phyloP scores from a whole-genome alignment of 2,888 invertebrate genomes.

The Andrena minutula region DNA sequence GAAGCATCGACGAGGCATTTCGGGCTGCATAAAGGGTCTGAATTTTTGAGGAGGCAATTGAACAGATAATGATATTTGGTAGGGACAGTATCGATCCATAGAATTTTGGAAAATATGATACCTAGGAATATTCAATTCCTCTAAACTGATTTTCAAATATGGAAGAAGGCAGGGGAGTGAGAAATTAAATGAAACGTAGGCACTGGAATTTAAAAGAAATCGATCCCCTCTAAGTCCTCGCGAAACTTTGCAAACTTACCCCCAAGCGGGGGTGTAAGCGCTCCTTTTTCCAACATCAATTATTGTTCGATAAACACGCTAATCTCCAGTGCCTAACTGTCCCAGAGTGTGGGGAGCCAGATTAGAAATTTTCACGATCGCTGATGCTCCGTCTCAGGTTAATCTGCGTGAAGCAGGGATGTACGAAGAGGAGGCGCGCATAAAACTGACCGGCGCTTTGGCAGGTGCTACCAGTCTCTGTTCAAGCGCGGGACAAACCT shows the following conservation, averaged over 20 bases:
- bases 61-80: no score
- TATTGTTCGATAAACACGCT: constrained; percentile 7
- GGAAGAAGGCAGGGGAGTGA: neutral
- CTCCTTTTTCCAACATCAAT: neutral
- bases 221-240: no score
- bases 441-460: constrained; percentile 79
- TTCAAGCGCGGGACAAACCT: constrained; percentile 66
- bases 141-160: neutral
- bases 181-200: neutral
- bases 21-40: no score
- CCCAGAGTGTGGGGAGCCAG: constrained; percentile 21
- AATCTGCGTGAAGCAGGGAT: constrained; percentile 71
- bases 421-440: constrained; percentile 72
- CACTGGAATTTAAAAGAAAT: no score
- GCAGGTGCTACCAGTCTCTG: constrained; percentile 76
- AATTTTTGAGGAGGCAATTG: no score
- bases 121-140: no score
- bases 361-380: constrained; percentile 33
- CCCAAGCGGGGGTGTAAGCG: neutral
- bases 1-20: no score
- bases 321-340: neutral
- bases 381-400: constrained; percentile 65
- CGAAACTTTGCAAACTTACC: neutral
- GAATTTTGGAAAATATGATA: no score
- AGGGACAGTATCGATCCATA: no score